Base-by-base conservation (phyloP, 2,797 vertebrate species). In the Nyctibius grandis region DNA sequence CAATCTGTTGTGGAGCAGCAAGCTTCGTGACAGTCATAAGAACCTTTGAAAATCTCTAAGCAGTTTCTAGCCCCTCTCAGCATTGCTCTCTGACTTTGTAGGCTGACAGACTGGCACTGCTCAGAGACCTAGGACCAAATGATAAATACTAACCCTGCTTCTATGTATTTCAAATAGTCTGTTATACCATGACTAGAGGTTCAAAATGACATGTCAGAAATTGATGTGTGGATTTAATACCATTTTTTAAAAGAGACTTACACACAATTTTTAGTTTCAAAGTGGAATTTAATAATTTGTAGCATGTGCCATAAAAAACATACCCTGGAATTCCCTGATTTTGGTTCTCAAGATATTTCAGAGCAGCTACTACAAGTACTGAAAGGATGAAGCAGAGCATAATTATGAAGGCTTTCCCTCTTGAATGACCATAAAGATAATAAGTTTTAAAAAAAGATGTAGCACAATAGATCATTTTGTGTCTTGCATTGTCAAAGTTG, bases 31-130 rank as follows among this genome's bases (percentile, higher is more conserved):
- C 51, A 87, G 44, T 67, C 77, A n/a, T 82, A 64, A 72, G 74
- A 69, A 63, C 68, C 51, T 97, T 77, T 85, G 31, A 48, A 94
- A 93, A 89, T 68, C 91, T 92, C 60, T 84, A 88, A 95, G 88
- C 69, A 77, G 33, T 31, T 91, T 76, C 64, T 91, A 42, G 40
- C 74, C 74, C 20, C 36, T 94, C 88, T 97, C 74, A 53, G 57
- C 81, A 93, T 93, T 77, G 83, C 48, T 38, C 36, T 72, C 57
- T 79, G 73, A 65, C 38, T 89, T 40, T 40, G 44, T 25, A 51
- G 50, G 44, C 70, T 95, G 85, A n/a, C 29, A 69, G 36, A 69
- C 51, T 20, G 22, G 29, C 28, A 20, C 45, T 69, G 63, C 38
- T 91, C 61, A 84, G 80, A 89, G 69, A 65, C 69, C 65, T 45